A percentile compares a stretch with the other conserved stretches of the same genome.
Conservation (phyloP, 2,113 vertebrate species). For the Muscicapa adusta region DNA sequence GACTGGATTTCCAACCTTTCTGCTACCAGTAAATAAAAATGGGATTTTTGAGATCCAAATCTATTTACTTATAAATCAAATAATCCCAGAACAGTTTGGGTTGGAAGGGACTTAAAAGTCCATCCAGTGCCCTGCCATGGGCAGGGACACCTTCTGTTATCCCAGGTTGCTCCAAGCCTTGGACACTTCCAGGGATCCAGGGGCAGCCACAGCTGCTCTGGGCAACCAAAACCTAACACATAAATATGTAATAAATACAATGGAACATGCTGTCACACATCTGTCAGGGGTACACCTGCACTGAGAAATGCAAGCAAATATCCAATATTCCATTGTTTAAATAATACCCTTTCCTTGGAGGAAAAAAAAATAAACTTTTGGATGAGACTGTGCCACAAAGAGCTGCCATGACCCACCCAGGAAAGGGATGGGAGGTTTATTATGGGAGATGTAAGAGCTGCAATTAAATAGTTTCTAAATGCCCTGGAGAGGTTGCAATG, state of each 20-base stretch:
- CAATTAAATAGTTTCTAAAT: not conserved
- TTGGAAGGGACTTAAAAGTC: not conserved
- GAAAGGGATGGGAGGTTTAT: not conserved
- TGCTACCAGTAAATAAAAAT: not conserved
- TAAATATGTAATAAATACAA: not conserved
- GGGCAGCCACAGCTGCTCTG: not conserved
- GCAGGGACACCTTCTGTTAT: not conserved
- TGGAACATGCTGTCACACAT: rapidly evolving
- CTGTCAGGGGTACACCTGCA: too few relatives aligned
- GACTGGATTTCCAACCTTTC: not conserved
- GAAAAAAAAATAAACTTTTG: rapidly evolving
- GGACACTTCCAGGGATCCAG: not conserved
- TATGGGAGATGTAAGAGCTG: not conserved
- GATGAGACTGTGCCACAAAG: not conserved
- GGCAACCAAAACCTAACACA: not conserved
- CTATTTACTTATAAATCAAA: not conserved
- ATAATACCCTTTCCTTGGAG: not conserved
- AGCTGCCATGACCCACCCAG: not conserved
- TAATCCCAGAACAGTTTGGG: not conserved
- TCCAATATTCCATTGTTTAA: not conserved
- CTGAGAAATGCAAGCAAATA: not conserved
- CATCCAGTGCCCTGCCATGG: not conserved
- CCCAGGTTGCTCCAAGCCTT: not conserved
- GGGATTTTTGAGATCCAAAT: not conserved
- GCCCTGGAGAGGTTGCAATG: not conserved